phyloP scores from a whole-genome alignment of 53 echinoderm and acorn worm species.

The Hippasteria phrygiana region DNA sequence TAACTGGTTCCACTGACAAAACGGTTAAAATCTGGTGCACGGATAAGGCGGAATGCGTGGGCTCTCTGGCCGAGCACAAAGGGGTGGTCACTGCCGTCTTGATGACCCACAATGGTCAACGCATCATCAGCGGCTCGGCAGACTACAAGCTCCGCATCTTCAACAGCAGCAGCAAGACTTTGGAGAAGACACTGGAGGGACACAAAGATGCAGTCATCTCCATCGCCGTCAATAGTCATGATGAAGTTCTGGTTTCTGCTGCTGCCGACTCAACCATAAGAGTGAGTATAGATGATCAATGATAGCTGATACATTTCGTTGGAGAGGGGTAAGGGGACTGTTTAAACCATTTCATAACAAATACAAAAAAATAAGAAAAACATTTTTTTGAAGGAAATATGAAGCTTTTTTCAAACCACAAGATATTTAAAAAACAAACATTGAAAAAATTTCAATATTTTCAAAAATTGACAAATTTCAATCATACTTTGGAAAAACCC shows the following conservation, averaged over 20 bases:
- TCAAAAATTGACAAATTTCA: too few relatives aligned
- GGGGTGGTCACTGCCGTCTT: constrained; percentile 79
- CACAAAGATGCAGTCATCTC: constrained; percentile 82
- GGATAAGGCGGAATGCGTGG: constrained; percentile 77
- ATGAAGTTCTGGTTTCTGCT: constrained; percentile 91
- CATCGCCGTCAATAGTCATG: constrained; percentile 88
- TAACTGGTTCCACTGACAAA: constrained; percentile 82
- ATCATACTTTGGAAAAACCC: too few relatives aligned
- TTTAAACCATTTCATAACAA: too few relatives aligned
- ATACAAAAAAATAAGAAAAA: too few relatives aligned
- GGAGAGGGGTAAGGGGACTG: too few relatives aligned
- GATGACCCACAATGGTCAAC: constrained; percentile 78
- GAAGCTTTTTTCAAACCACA: too few relatives aligned
- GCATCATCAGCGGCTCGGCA: constrained; percentile 83
- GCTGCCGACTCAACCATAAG: constrained; percentile 88
- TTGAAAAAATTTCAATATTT: too few relatives aligned
- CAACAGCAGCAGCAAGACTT: constrained; percentile 68
- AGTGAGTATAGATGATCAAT: constrained; percentile 41
- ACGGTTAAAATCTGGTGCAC: constrained; percentile 85
- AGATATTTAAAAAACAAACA: too few relatives aligned
- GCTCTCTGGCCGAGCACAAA: constrained; percentile 83
- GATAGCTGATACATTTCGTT: too few relatives aligned
- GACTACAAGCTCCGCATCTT: constrained; percentile 85
- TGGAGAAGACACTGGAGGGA: constrained; percentile 87
- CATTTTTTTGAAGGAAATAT: background rate